Evolutionary conservation across 2,797 vertebrate species (phyloP).

Genomic region (Sebastes minor): DNA sequence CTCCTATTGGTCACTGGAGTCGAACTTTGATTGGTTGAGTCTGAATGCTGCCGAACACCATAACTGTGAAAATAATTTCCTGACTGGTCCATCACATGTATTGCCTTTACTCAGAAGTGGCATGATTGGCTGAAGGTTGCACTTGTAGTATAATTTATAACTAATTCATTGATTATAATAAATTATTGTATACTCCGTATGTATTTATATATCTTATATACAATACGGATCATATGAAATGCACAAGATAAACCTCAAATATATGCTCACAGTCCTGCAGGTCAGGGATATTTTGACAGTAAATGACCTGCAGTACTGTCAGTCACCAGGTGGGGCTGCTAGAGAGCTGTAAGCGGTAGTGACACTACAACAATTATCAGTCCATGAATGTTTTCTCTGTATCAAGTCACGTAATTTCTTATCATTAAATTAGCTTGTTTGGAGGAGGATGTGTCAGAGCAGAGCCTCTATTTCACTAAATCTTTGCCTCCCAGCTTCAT

Average conservation of each 20-base stretch:
- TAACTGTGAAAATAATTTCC: not conserved
- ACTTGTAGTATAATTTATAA: not conserved
- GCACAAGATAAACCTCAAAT: not conserved
- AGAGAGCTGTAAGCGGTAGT: conserved; percentile 36
- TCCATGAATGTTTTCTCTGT: not conserved
- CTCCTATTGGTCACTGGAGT: not conserved
- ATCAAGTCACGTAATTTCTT: conserved; percentile 24
- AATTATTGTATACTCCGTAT: not conserved
- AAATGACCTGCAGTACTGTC: conserved; percentile 33
- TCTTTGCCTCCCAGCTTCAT: conserved; percentile 5
- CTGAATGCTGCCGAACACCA: not conserved
- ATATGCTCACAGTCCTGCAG: not conserved
- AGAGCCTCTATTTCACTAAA: conserved; percentile 6
- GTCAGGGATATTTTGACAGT: not conserved
- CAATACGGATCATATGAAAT: not conserved
- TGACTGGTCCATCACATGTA: not conserved
- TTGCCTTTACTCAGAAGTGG: not conserved
- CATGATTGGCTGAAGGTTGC: not conserved
- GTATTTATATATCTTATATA: not conserved
- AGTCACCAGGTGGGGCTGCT: conserved; percentile 57
- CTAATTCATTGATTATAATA: not conserved
- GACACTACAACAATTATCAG: not conserved
- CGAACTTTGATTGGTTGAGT: not conserved
- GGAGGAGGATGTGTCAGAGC: not conserved
- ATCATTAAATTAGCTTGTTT: conserved; percentile 24